These are phyloP conservation scores for Diarsia mendica DNA, from an alignment of 2,888 invertebrate species.

Conservation along the genomic window DNA sequence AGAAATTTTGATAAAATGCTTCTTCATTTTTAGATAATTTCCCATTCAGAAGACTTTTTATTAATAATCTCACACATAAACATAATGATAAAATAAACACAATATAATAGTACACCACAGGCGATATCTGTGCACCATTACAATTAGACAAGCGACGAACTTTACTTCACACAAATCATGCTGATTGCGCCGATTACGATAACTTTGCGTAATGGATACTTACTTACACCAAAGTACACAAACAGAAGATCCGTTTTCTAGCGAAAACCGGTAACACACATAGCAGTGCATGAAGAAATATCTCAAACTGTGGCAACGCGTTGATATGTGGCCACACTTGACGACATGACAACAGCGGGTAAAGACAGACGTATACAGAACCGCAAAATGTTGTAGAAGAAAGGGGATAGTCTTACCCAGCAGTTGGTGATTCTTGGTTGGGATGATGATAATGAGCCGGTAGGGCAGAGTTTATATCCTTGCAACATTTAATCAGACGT, in stretches of 20 bases:
- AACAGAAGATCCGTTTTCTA: neutral
- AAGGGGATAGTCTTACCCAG: too few relatives aligned
- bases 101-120: neutral
- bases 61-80: neutral
- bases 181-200: slow-evolving; percentile 43
- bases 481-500: neutral
- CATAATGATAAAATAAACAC: slow-evolving; percentile 8
- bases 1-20: neutral
- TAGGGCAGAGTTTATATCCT: neutral
- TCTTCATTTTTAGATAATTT: neutral
- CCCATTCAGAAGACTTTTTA: neutral
- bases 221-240: neutral
- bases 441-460: neutral
- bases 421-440: neutral
- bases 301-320: neutral
- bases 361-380: too few relatives aligned
- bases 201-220: slow-evolving; percentile 40
- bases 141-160: slow-evolving; percentile 29
- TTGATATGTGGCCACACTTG: neutral
- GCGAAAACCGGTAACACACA: neutral
- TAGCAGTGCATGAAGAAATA: too few relatives aligned
- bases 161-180: slow-evolving; percentile 33
- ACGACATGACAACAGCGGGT: neutral
- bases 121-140: slow-evolving; percentile 31
- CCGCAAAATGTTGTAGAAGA: neutral